Base-by-base conservation (phyloP, 2,888 invertebrate genomes). In the Adineta ricciae region DNA sequence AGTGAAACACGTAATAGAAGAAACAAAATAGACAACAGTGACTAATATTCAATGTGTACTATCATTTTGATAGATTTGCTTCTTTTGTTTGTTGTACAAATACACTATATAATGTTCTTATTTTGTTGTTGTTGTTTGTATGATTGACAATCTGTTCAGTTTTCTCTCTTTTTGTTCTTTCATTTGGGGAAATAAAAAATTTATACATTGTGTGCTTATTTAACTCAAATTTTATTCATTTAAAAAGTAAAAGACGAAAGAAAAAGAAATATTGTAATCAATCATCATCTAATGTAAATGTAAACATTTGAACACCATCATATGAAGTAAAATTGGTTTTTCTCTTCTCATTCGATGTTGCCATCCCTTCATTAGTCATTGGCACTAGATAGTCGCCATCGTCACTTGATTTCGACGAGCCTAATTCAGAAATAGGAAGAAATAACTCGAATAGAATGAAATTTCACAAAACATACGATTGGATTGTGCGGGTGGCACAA, bases 51-150 rank as follows among this genome's bases (percentile, higher is more conserved):
- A 0, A 78, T 78, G 11, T 78, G 78, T 78, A 78, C 78, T 78
- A 78, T 78, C 78, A 41, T 78, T 78, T 78, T 78, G 78, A 78
- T 78, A 78, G 78, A 78, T 64, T 32, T 64, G 32, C 64, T 64
- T 64, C 19, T 64, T 64, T 16, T 64, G 64, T 64, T 64, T 64
- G 64, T 32, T 64, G 64, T 64, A 64, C 64, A 64, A 32, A 64
- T 16, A 64, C 32, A 64, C 27, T 64, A 46, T 46, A 46, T 46
- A 36, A 64, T 64, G 36, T 36, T 64, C 64, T 32, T 64, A 64
- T 64, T 64, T 64, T 64, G 64, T 36, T 64, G 64, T 64, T 52
- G 64, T 64, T 64, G 64, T 64, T 32, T 64, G 64, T 64, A 32
- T 64, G 64, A 64, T 64, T 64, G 36, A 64, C 64, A 64, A 64